phyloP scores from a whole-genome alignment of 1,140 invertebrate genomes.

The Drosophila dunni region DNA sequence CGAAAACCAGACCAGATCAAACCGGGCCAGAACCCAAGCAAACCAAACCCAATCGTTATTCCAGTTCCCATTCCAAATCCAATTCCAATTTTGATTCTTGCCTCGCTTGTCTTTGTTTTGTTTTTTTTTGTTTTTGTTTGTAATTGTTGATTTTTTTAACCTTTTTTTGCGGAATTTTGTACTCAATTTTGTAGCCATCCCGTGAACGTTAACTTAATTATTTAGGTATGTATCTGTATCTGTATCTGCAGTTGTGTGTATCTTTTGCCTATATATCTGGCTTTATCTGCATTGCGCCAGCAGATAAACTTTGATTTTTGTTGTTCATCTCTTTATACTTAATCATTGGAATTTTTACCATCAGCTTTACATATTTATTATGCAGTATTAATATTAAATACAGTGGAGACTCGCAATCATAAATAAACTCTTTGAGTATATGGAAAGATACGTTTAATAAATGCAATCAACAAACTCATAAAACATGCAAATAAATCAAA shows the following conservation, averaged over 20 bases:
- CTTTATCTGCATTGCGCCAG: slow-evolving; percentile 35
- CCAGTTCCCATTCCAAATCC: slow-evolving; percentile 19
- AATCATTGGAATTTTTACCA: neutral
- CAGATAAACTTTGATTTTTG: slow-evolving; percentile 25
- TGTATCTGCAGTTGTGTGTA: slow-evolving; percentile 14
- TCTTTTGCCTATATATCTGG: slow-evolving; percentile 10
- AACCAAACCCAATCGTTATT: slow-evolving; percentile 12
- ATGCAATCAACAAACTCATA: too few relatives aligned
- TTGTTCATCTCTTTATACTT: slow-evolving; percentile 1
- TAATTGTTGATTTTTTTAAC: neutral
- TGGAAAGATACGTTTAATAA: too few relatives aligned
- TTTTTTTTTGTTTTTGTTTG: slow-evolving; percentile 20
- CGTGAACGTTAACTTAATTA: slow-evolving; percentile 5
- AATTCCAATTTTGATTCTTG: slow-evolving; percentile 6
- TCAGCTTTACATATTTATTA: neutral
- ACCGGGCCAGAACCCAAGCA: slow-evolving; percentile 5
- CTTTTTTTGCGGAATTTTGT: slow-evolving; percentile 34
- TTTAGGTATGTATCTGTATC: neutral
- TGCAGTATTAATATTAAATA: neutral
- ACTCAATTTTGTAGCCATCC: slow-evolving; percentile 41
- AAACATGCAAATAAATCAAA: too few relatives aligned
- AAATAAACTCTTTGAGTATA: too few relatives aligned
- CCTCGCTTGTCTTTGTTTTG: slow-evolving; percentile 38
- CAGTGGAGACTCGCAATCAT: neutral
- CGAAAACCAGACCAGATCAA: slow-evolving; percentile 9